Evolutionary conservation across 2,113 vertebrate species (phyloP).

Genomic region (Chroicocephalus ridibundus): DNA sequence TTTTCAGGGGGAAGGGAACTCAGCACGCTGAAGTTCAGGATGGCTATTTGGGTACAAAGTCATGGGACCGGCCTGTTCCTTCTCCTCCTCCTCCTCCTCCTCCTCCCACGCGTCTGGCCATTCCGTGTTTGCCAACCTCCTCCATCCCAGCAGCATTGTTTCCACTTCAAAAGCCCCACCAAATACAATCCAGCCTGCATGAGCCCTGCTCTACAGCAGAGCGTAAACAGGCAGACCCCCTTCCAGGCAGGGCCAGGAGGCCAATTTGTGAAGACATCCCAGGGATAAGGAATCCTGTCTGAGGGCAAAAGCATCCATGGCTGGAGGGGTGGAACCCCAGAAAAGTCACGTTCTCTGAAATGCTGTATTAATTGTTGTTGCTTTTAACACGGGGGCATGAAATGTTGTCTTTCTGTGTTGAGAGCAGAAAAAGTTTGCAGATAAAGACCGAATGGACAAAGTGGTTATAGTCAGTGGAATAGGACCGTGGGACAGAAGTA

Average conservation of each 20-base stretch:
- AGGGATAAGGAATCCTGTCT: neutral
- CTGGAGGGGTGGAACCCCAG: neutral
- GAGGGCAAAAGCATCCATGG: neutral
- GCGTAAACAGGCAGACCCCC: neutral
- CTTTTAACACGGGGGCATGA: neutral
- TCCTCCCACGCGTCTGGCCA: neutral
- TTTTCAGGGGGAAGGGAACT: neutral
- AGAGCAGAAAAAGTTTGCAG: neutral
- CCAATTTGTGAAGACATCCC: neutral
- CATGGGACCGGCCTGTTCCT: neutral
- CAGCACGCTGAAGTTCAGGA: neutral
- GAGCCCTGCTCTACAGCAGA: neutral
- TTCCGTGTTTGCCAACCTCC: neutral
- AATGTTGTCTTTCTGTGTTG: neutral
- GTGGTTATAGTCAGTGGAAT: rapidly evolving
- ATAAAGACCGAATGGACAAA: neutral
- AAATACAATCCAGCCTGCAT: neutral
- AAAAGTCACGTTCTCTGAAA: neutral
- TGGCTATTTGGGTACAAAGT: neutral
- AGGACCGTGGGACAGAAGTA: neutral
- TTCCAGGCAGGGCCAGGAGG: neutral
- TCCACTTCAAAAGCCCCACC: neutral
- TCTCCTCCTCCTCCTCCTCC: neutral
- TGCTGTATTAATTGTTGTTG: neutral
- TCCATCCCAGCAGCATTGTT: neutral